Conservation (phyloP, 2,113 vertebrate species). For the Podilymbus podiceps region DNA sequence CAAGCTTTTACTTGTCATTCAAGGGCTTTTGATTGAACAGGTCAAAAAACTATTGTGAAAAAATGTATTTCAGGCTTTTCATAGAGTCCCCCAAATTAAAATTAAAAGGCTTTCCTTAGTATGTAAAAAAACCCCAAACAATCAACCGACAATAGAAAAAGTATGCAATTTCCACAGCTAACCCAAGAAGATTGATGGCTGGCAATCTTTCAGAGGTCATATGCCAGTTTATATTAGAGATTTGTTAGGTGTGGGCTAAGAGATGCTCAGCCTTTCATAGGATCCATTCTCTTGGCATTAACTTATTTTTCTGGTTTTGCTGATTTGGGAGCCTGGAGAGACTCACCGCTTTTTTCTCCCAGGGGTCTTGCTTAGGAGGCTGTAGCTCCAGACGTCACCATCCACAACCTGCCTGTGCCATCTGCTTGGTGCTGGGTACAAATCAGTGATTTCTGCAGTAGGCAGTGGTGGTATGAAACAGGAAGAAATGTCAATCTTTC, state of each 20-base stretch:
- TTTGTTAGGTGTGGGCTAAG: not conserved
- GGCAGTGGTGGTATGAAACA: not conserved
- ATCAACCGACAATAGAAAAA: not conserved
- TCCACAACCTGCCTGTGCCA: not conserved
- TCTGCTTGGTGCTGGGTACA: not conserved
- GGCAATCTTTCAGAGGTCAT: not conserved
- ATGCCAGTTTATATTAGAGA: not conserved
- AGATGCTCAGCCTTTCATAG: not conserved
- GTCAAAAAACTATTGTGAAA: not conserved
- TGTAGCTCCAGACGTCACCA: not conserved
- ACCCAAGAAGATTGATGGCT: not conserved
- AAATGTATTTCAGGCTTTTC: not conserved
- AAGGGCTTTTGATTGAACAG: not conserved
- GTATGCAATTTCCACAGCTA: not conserved
- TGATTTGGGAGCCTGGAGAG: not conserved
- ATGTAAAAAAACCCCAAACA: not conserved
- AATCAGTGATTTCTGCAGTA: not conserved
- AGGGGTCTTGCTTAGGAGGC: not conserved
- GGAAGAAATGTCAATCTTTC: not conserved
- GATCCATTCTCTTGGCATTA: not conserved
- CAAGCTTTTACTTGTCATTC: not conserved
- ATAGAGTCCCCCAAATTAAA: not conserved
- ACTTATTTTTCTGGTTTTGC: not conserved
- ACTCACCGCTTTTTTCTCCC: not conserved
- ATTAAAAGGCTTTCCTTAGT: not conserved